These are phyloP conservation scores for Cardinalis cardinalis DNA, from an alignment of 2,113 vertebrate genomes.

Conservation along the genomic window DNA sequence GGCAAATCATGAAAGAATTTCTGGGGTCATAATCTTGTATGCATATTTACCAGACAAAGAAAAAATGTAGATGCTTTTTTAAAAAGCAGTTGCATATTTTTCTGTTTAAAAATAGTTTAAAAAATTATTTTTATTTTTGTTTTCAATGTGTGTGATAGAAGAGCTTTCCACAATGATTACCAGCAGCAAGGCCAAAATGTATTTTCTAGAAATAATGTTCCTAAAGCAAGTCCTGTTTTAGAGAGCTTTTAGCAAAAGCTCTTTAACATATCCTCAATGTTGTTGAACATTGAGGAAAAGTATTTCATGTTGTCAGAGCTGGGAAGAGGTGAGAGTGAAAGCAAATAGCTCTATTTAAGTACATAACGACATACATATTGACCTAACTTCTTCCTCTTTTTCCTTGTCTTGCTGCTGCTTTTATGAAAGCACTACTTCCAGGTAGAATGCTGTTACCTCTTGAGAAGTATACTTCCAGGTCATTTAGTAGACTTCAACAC, in stretches of 20 bases:
- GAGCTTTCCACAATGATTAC: background rate
- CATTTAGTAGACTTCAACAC: background rate
- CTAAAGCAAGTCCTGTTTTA: background rate
- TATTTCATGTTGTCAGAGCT: background rate
- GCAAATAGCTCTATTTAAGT: background rate
- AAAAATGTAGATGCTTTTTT: background rate
- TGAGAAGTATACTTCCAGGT: background rate
- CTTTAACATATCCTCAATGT: background rate
- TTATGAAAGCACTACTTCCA: background rate
- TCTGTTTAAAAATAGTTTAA: background rate
- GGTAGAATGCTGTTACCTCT: background rate
- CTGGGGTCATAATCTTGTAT: background rate
- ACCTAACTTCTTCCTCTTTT: background rate
- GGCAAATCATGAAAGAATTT: background rate
- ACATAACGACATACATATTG: background rate
- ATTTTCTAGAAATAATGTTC: background rate
- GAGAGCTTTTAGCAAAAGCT: background rate
- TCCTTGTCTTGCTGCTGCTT: background rate
- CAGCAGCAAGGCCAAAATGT: background rate
- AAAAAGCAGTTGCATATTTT: background rate
- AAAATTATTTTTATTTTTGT: background rate
- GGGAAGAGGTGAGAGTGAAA: background rate
- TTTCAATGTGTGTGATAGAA: background rate
- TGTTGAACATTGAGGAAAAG: background rate
- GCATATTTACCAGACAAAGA: background rate